Percentiles rank a stretch among this genome's conserved stretches.
Evolutionary conservation across 2,888 invertebrate species (phyloP).

Genomic region (Eupelmus urozonus): DNA sequence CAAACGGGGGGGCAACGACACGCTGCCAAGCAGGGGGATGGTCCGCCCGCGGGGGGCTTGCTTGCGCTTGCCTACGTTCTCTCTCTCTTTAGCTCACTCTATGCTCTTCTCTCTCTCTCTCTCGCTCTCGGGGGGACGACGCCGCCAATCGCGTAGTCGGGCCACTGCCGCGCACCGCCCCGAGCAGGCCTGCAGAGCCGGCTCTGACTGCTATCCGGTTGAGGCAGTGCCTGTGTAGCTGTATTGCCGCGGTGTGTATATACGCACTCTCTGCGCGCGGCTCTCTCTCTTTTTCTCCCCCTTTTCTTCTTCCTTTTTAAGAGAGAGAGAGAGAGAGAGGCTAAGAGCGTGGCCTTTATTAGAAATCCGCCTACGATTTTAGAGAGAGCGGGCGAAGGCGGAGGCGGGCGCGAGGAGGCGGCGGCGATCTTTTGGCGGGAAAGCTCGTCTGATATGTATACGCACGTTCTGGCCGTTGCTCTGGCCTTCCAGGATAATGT

Average conservation of each 20-base stretch:
- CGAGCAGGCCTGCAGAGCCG: background rate
- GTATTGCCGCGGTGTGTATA: too few relatives aligned
- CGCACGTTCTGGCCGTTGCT: too few relatives aligned
- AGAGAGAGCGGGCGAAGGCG: background rate
- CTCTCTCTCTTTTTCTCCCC: background rate
- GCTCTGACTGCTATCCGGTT: background rate
- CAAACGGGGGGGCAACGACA: background rate
- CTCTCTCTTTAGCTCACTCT: too few relatives aligned
- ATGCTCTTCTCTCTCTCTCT: too few relatives aligned
- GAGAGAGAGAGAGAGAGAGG: background rate
- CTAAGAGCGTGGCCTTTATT: background rate
- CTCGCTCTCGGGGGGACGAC: background rate
- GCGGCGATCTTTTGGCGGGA: constrained; percentile 10
- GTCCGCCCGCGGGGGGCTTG: constrained; percentile 44
- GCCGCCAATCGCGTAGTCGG: constrained; percentile 33
- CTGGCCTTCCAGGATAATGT: background rate
- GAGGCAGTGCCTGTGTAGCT: background rate
- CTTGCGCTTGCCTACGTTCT: constrained; percentile 21
- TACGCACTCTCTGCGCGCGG: background rate
- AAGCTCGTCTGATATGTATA: background rate
- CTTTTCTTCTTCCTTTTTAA: background rate
- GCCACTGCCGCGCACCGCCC: constrained; percentile 47
- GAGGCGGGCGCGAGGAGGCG: background rate
- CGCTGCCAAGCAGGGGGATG: constrained; percentile 30
- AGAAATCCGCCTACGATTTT: constrained; percentile 29